Evolutionary conservation across 2,888 invertebrate species (phyloP), one percentile per base, ranked within the genome.

Genomic region (Macaria notata): DNA sequence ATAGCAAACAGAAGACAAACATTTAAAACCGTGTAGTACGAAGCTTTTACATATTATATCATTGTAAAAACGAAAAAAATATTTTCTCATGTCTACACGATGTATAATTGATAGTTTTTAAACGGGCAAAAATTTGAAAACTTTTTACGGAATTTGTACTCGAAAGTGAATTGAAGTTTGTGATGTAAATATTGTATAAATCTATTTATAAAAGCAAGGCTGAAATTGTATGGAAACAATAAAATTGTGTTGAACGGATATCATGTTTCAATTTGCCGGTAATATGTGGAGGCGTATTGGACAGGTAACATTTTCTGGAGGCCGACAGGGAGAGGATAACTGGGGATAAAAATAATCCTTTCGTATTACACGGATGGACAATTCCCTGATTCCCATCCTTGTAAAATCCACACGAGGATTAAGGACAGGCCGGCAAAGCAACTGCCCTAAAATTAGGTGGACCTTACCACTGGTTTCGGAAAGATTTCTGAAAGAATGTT

Each of bases 171-270:
- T 74, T 70, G 76, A 73, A 68, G 80, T 82, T 79, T 81, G 78
- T 82, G 74, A 78, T 91, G 90, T 90, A 89, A 82, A 90, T 89
- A 89, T 79, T 89, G 88, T 89, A 88, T 79, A 85, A 84, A 79
- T 78, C 75, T 85, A 86, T 84, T 79, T 80, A 84, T 90, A 89
- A 89, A 89, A 87, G 89, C 89, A 90, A 91, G 90, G 90, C 90
- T 91, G 90, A 91, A 76, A 86, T 85, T 88, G 84, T 90, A 88
- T 83, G 88, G 83, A 88, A 84, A 91, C 88, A 91, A 89, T 90
- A 89, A 90, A 91, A 89, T 88, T 88, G 88, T 89, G 90, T 89
- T 84, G 83, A 88, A 84, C 78, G 72, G 77, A 62, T 65, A 53
- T 2, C 46, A 64, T 65, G 68, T 68, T 54, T 70, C 50, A 36